Base-by-base conservation (phyloP, 2,797 vertebrate genomes). In the Fringilla coelebs region DNA sequence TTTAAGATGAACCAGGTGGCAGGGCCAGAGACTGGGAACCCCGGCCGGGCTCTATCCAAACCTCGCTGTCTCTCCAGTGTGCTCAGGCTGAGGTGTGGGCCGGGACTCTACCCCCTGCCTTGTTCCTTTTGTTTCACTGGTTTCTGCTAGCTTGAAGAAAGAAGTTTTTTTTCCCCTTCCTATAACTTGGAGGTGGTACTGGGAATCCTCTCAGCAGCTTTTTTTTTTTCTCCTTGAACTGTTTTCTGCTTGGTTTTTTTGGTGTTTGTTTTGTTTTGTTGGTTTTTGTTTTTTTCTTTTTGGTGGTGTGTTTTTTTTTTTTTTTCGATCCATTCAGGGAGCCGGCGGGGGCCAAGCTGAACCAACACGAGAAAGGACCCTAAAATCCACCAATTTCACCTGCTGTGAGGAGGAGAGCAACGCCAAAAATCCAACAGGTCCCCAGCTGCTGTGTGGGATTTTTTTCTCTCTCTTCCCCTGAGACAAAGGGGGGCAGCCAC, bases 101-200 rank as follows among this genome's bases (percentile, higher is more conserved):
- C 0, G 1, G 28, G 22, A 55, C 8, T 6, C 8, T 24, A 45
- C 14, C 17, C 11, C 9, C 8, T 24, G 36, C 14, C 17, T 26
- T 6, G 4, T 11, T 46, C 17, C 34, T 57, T 46, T 66, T 36
- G 9, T 46, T 66, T 17, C 11, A 6, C 17, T 55, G 14, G 4
- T 32, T 55, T 38, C 43, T 58, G 29, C 24, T 48, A n/a, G 12
- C 29, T 40, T 79, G 34, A n/a, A 40, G 19, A 43, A 29, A 79
- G 62, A 46, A 48, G 7, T 57, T 48, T 79, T 1, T 17, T n/a
- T 15, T n/a, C 8, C 43, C 8, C 43, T 28, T 58, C 10, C 6
- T 1, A 0, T 49, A n/a, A 12, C 31, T 15, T n/a, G 19, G 38
- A 29, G 19, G 43, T 0, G 0, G 7, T 67, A 9, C 15, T 14